Conservation (phyloP, 2,113 vertebrate species). For the Opisthocomus hoazin region DNA sequence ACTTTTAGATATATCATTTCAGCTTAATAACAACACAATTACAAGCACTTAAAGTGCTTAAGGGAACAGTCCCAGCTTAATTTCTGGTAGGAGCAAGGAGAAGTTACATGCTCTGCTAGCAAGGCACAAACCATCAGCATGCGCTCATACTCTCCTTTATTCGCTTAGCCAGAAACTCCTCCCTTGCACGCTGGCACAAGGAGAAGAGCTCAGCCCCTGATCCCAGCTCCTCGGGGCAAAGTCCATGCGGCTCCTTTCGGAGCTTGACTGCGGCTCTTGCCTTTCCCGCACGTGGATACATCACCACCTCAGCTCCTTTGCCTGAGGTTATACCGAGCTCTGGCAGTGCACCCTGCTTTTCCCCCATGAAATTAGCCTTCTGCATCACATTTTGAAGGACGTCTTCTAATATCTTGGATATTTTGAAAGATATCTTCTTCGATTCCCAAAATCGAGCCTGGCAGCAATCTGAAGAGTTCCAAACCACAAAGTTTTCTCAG, state of each 20-base stretch:
- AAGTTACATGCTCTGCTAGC: not conserved
- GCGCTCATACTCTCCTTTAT: not conserved
- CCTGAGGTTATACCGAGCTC: not conserved
- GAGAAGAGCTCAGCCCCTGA: not conserved
- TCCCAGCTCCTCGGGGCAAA: not conserved
- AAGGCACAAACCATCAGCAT: not conserved
- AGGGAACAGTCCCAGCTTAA: not conserved
- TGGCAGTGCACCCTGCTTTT: not conserved
- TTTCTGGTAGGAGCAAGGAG: not conserved
- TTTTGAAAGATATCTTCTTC: no score
- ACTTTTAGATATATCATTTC: not conserved
- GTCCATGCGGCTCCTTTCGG: accelerated
- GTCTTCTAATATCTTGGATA: no score
- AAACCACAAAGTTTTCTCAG: not conserved
- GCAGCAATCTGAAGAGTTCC: not conserved
- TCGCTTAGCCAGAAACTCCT: not conserved
- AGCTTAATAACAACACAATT: not conserved
- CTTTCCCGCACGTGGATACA: not conserved
- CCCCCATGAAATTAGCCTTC: not conserved
- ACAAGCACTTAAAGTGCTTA: not conserved
- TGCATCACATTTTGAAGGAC: not conserved
- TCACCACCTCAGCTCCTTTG: not conserved
- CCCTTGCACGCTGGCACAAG: not conserved
- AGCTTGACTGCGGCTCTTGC: not conserved
- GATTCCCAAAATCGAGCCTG: not conserved